A percentile compares a stretch with the other conserved stretches of the same genome.
phyloP scores from a whole-genome alignment of 1,140 invertebrate species.

The Cyrtorhinus lividipennis region DNA sequence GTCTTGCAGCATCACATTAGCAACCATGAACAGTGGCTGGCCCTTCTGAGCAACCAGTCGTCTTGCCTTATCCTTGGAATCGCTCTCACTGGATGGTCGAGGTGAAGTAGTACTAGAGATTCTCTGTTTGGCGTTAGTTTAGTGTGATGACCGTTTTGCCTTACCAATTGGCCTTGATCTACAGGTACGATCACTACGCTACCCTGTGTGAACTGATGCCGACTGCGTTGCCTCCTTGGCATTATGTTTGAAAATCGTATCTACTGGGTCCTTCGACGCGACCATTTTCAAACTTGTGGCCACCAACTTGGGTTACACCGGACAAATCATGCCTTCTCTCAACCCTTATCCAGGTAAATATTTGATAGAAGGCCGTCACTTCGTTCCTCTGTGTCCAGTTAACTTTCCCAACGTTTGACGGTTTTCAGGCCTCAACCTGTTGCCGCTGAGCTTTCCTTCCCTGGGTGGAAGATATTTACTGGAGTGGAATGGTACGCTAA shows the following conservation, averaged over 20 bases:
- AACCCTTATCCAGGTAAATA: conserved; percentile 30
- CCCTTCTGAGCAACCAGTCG: conserved; percentile 36
- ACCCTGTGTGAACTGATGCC: conserved; percentile 85
- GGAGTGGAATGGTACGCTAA: conserved; percentile 42
- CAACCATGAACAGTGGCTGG: conserved; percentile 52
- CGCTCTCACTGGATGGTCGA: conserved; percentile 63
- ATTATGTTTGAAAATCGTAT: conserved; percentile 41
- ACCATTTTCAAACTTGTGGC: conserved; percentile 35
- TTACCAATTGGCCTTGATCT: too few relatives aligned
- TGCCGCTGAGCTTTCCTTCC: conserved; percentile 39
- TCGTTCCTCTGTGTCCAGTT: too few relatives aligned
- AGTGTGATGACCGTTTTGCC: too few relatives aligned
- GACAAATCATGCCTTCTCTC: conserved; percentile 31
- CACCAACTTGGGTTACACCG: conserved; percentile 35
- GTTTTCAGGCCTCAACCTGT: conserved; percentile 33
- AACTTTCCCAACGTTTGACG: too few relatives aligned
- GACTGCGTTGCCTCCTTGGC: conserved; percentile 60
- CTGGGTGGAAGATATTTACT: conserved; percentile 41
- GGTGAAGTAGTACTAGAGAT: conserved; percentile 29
- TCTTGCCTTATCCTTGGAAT: conserved; percentile 43
- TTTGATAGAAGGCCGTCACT: too few relatives aligned
- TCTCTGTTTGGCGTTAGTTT: background rate
- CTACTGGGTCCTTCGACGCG: conserved; percentile 32
- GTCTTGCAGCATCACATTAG: conserved; percentile 44
- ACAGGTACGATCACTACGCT: conserved; percentile 87